Conservation (phyloP, 2,113 vertebrate species). For the Amazona guildingii region DNA sequence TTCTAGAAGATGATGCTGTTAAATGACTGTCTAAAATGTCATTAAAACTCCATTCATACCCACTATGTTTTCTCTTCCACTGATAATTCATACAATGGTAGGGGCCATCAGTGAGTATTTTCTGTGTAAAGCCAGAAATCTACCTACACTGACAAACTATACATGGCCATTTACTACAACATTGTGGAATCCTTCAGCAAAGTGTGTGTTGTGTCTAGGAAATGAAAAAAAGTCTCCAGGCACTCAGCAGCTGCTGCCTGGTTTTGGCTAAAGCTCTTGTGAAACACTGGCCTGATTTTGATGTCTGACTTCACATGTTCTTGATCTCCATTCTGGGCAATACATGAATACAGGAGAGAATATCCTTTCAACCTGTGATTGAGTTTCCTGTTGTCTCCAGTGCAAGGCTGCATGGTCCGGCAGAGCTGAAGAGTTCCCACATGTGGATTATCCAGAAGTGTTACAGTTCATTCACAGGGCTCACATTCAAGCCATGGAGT, state of each 20-base stretch:
- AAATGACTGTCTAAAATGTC: neutral
- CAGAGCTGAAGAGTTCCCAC: neutral
- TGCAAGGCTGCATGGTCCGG: neutral
- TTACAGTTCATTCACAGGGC: neutral
- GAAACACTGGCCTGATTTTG: neutral
- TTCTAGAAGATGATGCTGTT: neutral
- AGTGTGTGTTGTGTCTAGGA: accelerated
- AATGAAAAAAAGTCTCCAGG: neutral
- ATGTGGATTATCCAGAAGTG: neutral
- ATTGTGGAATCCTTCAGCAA: neutral
- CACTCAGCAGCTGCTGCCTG: neutral
- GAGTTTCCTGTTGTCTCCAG: neutral
- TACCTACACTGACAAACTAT: neutral
- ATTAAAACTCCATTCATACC: neutral
- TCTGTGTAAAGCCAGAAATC: neutral
- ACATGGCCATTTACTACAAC: neutral
- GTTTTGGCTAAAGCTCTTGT: neutral
- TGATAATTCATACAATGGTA: neutral
- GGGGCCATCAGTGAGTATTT: neutral
- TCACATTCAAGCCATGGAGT: neutral
- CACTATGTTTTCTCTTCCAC: neutral
- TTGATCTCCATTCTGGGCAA: neutral
- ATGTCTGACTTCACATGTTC: neutral
- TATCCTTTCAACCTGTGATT: neutral
- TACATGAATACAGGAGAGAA: neutral